Base-by-base conservation (phyloP, 2,888 invertebrate genomes). In the Xanthorhoe designata region DNA sequence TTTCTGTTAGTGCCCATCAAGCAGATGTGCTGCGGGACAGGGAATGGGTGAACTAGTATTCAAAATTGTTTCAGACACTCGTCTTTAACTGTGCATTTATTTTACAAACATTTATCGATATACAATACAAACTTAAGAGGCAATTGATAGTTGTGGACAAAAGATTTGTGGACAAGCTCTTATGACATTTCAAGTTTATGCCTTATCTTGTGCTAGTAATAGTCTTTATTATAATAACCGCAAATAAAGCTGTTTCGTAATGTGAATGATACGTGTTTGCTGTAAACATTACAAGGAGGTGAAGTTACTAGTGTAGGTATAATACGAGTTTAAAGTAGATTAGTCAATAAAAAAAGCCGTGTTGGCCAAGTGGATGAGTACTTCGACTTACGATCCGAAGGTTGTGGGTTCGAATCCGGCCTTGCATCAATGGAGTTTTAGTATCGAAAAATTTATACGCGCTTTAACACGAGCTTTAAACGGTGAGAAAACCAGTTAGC, bases 171-270 rank as follows among this genome's bases (percentile, higher is more conserved):
- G 17, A 45, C 15, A 56, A 17, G n/a, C 2, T 35, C 32, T 42
- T 49, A 38, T 1, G 55, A 38, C 49, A 62, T 42, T 42, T 42
- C 59, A 32, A 60, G 32, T 60, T 24, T 55, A 60, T 65, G 51
- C 24, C 45, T 65, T 55, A 61, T 60, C 64, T 47, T 15, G 35
- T 13, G 8, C 32, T 47, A 15, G 17, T 47, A 47, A 47, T 47
- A 47, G 52, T 58, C 24, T 55, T n/a, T 52, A 53, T 6, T 10
- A 54, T 32, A n/a, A 53, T 15, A 54, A 54, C 32, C 0, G 19
- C 32, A 54, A 47, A 49, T n/a, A n/a, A 51, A 50, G 24, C 18
- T 7, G 42, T 51, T 51, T 60, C 17, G 29, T 54, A 47, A 58
- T 42, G 15, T 57, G 32, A 51, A 45, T 57, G 13, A 50, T 29